Evolutionary conservation across 2,797 vertebrate species (phyloP).

Genomic region (Argyrosomus regius): DNA sequence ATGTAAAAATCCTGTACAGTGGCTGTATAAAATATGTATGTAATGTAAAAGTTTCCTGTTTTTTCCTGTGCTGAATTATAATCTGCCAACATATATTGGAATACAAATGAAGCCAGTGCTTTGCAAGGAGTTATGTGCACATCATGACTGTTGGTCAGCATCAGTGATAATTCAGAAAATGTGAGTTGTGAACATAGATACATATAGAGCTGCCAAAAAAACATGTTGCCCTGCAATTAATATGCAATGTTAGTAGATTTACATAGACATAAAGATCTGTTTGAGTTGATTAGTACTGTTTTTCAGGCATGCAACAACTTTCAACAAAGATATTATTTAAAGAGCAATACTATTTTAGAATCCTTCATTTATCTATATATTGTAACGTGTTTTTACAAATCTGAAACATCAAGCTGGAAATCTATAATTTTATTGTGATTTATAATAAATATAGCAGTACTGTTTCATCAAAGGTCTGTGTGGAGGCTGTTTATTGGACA

Average conservation of each 20-base stretch:
- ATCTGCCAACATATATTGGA: not conserved
- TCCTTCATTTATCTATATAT: too few species aligned
- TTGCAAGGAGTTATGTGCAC: not conserved
- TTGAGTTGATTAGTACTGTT: not conserved
- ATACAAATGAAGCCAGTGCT: not conserved
- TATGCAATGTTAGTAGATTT: not conserved
- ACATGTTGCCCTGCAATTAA: not conserved
- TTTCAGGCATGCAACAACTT: constrained; percentile 5
- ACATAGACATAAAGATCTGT: not conserved
- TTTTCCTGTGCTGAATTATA: constrained; percentile 2
- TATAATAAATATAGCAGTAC: constrained; percentile 28
- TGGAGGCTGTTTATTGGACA: not conserved
- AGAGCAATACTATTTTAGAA: not conserved
- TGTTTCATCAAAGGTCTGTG: not conserved
- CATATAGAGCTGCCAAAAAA: not conserved
- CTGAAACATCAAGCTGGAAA: not conserved
- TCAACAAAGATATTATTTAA: not conserved
- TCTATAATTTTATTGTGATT: not conserved
- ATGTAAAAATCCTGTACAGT: constrained; percentile 31
- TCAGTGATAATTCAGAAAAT: not conserved
- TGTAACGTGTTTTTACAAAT: not conserved
- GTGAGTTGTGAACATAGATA: too few species aligned
- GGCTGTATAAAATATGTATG: constrained; percentile 27
- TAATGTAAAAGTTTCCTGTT: constrained; percentile 11
- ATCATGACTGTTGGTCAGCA: not conserved